These are phyloP conservation scores for Chymomyza costata DNA, from an alignment of 1,140 invertebrate species.

Conservation along the genomic window DNA sequence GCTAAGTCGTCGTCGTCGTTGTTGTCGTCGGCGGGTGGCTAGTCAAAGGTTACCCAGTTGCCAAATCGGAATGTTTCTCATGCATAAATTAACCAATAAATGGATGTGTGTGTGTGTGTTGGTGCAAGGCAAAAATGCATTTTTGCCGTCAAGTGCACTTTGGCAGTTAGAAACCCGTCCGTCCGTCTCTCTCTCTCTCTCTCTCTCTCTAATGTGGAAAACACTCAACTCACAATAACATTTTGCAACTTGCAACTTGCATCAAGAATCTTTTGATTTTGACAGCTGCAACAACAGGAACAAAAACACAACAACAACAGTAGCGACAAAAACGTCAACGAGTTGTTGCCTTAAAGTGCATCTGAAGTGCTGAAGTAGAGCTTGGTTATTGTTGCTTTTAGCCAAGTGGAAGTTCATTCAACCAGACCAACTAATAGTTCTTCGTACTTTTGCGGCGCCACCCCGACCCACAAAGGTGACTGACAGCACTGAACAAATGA, in stretches of 20 bases:
- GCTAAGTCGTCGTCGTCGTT: too few species aligned
- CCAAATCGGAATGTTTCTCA: neutral
- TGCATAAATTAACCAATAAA: constrained; percentile 2
- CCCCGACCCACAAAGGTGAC: constrained; percentile 50
- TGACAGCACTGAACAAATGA: too few species aligned
- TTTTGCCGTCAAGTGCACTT: constrained; percentile 3
- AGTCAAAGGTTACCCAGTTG: too few species aligned
- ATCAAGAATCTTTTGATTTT: constrained; percentile 32
- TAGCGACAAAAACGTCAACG: constrained; percentile 10
- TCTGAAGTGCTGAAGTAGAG: constrained; percentile 18
- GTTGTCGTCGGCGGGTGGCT: too few species aligned
- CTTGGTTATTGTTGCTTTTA: constrained; percentile 17
- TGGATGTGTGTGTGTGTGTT: neutral
- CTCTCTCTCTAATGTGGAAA: too few species aligned
- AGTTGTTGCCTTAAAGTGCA: constrained; percentile 26
- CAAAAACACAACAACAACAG: too few species aligned
- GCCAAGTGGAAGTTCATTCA: constrained; percentile 34
- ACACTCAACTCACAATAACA: constrained; percentile 13
- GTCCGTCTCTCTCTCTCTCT: too few species aligned
- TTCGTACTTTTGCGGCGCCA: constrained; percentile 44
- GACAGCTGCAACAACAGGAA: constrained; percentile 12
- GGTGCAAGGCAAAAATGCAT: constrained; percentile 9
- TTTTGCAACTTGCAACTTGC: constrained; percentile 15
- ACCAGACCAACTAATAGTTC: constrained; percentile 56
- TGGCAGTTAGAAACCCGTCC: too few species aligned